A percentile compares a stretch with the other conserved stretches of the same genome.
These are phyloP conservation scores for Muraenolepis orangiensis DNA, from an alignment of 2,797 vertebrate genomes.

Conservation along the genomic window DNA sequence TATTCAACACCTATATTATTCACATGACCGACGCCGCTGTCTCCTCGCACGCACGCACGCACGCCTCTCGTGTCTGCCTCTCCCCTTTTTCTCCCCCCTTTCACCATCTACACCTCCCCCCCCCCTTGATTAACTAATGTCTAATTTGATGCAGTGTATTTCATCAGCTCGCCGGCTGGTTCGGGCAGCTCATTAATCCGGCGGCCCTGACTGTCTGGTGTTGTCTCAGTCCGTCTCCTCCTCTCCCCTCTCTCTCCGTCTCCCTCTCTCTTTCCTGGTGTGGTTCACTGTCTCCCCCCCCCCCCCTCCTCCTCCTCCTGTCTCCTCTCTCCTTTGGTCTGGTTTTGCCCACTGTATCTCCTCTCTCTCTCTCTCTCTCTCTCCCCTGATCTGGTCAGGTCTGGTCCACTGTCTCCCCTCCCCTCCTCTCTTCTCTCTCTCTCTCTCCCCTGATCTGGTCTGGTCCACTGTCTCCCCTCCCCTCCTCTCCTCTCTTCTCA, in stretches of 20 bases:
- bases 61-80: conserved; percentile 65
- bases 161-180: conserved; percentile 87
- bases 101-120: conserved; percentile 42
- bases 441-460: background rate
- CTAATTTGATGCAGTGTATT: conserved; percentile 70
- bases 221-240: conserved; percentile 73
- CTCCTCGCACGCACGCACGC: conserved; percentile 67
- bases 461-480: background rate
- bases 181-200: conserved; percentile 98
- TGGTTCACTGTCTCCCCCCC: background rate
- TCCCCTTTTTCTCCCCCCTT: conserved; percentile 58
- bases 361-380: too few relatives aligned
- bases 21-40: conserved; percentile 70
- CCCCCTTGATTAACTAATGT: conserved; percentile 74
- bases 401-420: too few relatives aligned
- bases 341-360: background rate
- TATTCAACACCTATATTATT: conserved; percentile 80
- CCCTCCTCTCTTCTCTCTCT: background rate
- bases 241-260: conserved; percentile 28
- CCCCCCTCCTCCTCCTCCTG: background rate
- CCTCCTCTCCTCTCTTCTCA: background rate
- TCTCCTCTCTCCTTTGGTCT: background rate
- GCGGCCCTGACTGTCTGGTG: conserved; percentile 73
- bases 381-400: too few relatives aligned
- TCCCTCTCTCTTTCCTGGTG: background rate